A percentile compares a stretch with the other conserved stretches of the same genome.
Conservation (phyloP, 1,140 invertebrate genomes). For the Probaryconus sp. region DNA sequence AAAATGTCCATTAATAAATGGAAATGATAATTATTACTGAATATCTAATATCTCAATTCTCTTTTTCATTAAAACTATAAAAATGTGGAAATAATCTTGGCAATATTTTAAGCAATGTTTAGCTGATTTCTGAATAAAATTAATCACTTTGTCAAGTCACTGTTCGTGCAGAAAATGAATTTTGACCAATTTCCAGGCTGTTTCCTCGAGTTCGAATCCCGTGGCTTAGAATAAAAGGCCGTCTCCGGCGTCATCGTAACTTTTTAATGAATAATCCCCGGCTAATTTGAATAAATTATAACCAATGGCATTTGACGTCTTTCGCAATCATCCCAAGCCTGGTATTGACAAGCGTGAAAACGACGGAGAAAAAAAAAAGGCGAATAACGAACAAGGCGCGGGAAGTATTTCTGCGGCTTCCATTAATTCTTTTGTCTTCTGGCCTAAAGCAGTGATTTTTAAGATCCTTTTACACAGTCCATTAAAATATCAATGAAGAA, state of each 20-base stretch:
- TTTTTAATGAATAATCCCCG: constrained; percentile 69
- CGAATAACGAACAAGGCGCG: constrained; percentile 39
- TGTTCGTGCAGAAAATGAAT: constrained; percentile 54
- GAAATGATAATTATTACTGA: too few species aligned
- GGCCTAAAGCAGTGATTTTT: constrained; percentile 59
- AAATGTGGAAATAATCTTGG: background rate
- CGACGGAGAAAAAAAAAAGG: constrained; percentile 50
- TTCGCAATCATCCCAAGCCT: constrained; percentile 48
- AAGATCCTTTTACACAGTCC: constrained; percentile 68
- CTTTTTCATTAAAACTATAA: too few species aligned
- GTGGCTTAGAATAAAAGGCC: constrained; percentile 53
- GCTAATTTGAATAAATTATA: constrained; percentile 70
- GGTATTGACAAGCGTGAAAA: constrained; percentile 65
- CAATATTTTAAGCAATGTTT: constrained; percentile 12
- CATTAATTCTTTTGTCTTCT: constrained; percentile 77
- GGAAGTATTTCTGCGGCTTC: constrained; percentile 69
- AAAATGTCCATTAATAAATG: too few species aligned
- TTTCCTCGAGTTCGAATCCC: constrained; percentile 33
- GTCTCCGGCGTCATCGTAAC: constrained; percentile 49
- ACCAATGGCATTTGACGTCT: constrained; percentile 67
- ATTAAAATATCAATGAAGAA: constrained; percentile 78
- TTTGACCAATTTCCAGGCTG: constrained; percentile 55
- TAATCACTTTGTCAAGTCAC: constrained; percentile 44
- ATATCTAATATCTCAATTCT: too few species aligned
- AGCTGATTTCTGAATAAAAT: constrained; percentile 15